Conservation (phyloP, 2,797 vertebrate species). For the Rhodeus uyekii region DNA sequence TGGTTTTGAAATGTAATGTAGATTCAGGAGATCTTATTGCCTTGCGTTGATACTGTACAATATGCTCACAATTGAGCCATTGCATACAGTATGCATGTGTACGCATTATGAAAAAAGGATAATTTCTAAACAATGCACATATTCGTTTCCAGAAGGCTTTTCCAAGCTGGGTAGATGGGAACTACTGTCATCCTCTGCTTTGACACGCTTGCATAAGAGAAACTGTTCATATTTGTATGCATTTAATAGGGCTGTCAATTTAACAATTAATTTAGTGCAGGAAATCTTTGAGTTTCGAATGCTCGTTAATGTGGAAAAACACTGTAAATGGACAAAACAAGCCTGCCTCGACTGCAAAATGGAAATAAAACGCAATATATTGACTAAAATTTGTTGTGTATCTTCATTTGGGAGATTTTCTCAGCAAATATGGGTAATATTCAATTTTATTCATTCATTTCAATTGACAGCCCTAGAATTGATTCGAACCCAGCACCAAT, state of each 20-base stretch:
- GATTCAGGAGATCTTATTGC: background rate
- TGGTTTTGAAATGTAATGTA: background rate
- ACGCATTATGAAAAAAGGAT: background rate
- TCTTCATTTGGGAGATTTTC: background rate
- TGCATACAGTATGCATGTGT: conserved; percentile 6
- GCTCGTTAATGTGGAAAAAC: background rate
- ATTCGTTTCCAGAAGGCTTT: background rate
- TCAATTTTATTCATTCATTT: background rate
- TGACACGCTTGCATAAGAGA: background rate
- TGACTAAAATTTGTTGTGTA: background rate
- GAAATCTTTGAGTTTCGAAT: background rate
- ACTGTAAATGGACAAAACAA: background rate
- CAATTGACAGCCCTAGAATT: background rate
- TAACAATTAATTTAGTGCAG: background rate
- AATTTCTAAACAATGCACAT: background rate
- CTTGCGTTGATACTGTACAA: background rate
- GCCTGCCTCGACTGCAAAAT: background rate
- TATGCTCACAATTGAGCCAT: background rate
- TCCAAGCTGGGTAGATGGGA: conserved; percentile 24
- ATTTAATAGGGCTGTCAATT: conserved; percentile 24
- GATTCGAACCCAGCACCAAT: background rate
- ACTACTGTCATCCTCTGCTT: conserved; percentile 11
- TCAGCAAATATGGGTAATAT: background rate
- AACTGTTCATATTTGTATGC: background rate
- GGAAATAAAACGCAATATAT: background rate